phyloP scores from a whole-genome alignment of 2,888 invertebrate species.

The Clitarchus hookeri region DNA sequence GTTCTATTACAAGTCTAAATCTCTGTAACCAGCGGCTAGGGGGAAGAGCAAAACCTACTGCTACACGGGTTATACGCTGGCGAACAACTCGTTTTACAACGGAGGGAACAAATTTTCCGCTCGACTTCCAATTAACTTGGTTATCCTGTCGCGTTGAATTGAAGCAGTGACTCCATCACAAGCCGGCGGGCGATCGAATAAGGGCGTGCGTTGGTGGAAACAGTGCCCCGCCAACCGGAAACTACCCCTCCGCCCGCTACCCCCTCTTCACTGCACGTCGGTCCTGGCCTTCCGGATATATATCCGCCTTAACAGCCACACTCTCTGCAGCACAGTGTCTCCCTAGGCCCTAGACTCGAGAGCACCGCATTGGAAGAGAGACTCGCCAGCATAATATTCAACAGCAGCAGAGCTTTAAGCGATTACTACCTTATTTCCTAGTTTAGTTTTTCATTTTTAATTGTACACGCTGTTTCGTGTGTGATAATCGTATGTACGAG shows the following conservation, averaged over 20 bases:
- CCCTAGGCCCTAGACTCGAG: background rate
- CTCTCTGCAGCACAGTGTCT: no score
- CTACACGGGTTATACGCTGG: slow-evolving; percentile 37
- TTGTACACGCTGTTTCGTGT: no score
- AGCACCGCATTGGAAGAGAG: no score
- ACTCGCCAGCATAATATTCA: no score
- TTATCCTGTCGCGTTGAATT: slow-evolving; percentile 49
- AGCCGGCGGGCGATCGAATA: background rate
- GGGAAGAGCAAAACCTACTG: slow-evolving; percentile 30
- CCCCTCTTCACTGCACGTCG: background rate
- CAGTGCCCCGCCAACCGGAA: slow-evolving; percentile 16
- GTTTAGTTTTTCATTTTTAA: no score
- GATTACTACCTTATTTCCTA: no score
- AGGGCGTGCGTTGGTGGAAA: slow-evolving; percentile 16
- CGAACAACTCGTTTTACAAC: slow-evolving; percentile 39
- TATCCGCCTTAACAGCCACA: background rate
- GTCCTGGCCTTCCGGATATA: background rate
- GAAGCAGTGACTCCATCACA: slow-evolving; percentile 36
- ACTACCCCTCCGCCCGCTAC: background rate
- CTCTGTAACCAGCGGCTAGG: slow-evolving; percentile 23
- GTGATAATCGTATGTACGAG: no score
- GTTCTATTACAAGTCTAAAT: slow-evolving; percentile 25
- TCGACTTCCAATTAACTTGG: slow-evolving; percentile 54
- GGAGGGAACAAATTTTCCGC: slow-evolving; percentile 52
- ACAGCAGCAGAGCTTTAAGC: no score